These are phyloP conservation scores for Nephrotoma appendiculata DNA, from an alignment of 2,888 invertebrate species.

Conservation along the genomic window DNA sequence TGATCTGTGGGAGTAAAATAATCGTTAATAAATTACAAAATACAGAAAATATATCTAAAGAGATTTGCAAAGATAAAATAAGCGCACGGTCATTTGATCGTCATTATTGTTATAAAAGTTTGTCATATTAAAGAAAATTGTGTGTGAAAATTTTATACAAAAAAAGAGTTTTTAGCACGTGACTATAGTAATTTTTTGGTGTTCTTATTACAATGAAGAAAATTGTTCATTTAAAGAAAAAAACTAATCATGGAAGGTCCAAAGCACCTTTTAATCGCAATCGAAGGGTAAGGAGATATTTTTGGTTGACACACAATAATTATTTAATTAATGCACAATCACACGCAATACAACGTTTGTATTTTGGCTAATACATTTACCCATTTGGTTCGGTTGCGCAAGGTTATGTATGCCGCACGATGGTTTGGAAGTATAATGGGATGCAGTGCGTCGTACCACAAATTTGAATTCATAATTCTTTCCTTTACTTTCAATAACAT, in stretches of 20 bases:
- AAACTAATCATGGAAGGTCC: neutral
- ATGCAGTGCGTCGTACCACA: no score
- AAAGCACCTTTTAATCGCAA: neutral
- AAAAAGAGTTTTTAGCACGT: neutral
- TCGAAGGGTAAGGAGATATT: neutral
- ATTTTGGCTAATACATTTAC: no score
- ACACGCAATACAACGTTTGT: no score
- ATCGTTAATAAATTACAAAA: neutral
- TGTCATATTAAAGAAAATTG: neutral
- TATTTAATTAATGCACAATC: no score
- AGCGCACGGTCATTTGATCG: neutral
- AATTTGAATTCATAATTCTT: no score
- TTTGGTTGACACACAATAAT: neutral
- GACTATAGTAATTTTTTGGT: neutral
- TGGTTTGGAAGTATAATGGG: no score
- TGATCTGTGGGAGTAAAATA: neutral
- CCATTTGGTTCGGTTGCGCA: no score
- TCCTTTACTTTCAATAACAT: no score
- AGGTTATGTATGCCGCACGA: no score
- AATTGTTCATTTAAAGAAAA: constrained; percentile 5
- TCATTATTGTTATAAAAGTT: neutral
- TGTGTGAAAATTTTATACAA: neutral
- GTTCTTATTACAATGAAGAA: neutral
- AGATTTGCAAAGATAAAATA: neutral
- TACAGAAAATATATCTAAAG: neutral